Conservation (phyloP, 2,888 invertebrate genomes). For the Apotomis betuletana region DNA sequence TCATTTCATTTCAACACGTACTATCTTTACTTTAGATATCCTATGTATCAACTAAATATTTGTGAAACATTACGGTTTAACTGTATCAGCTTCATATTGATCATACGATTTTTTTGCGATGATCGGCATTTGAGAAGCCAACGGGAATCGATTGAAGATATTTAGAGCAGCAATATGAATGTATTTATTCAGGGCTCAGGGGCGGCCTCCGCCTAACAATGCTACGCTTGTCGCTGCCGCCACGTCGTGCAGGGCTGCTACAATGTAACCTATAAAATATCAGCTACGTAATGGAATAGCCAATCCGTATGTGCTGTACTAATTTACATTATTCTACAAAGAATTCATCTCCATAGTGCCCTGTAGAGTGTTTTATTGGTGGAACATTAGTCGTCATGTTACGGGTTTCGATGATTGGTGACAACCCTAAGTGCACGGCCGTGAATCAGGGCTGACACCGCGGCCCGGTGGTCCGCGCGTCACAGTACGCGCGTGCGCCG, state of each 20-base stretch:
- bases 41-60: not conserved
- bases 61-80: conserved; percentile 27
- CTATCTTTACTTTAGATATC: conserved; percentile 1
- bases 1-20: not conserved
- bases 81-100: conserved; percentile 33
- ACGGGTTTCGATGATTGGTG: conserved; percentile 27
- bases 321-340: no score
- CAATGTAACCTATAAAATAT: conserved; percentile 23
- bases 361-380: not conserved
- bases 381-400: not conserved
- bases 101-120: conserved; percentile 51
- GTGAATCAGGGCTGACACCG: conserved; percentile 81
- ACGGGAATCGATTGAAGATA: conserved; percentile 70
- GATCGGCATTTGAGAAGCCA: conserved; percentile 58
- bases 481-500: conserved; percentile 74
- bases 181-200: conserved; percentile 81
- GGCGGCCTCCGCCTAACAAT: conserved; percentile 81
- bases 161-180: conserved; percentile 83
- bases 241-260: conserved; percentile 66
- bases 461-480: conserved; percentile 78
- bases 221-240: conserved; percentile 80
- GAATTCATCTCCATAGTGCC: no score
- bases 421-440: conserved; percentile 66
- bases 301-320: no score
- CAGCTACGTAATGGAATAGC: no score